These are phyloP conservation scores for Orestias chungarensis DNA, from an alignment of 2,797 vertebrate species.

Conservation along the genomic window DNA sequence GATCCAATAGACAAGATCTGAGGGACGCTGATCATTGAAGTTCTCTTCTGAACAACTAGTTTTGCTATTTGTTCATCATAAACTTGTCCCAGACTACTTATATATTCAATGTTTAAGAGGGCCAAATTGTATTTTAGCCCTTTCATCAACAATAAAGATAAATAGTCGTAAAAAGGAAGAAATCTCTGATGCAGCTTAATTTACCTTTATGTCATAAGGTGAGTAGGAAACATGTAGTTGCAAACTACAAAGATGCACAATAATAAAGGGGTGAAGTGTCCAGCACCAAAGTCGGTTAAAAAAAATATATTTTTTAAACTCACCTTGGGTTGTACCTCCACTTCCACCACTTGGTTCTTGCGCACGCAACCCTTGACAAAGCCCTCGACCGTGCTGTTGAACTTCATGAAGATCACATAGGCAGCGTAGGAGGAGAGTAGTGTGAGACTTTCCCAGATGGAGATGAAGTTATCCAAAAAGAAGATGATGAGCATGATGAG, in stretches of 20 bases:
- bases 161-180: not conserved
- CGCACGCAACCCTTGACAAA: conserved; percentile 86
- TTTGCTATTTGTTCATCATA: conserved; percentile 18
- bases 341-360: conserved; percentile 96
- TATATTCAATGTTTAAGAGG: conserved; percentile 19
- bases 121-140: not conserved
- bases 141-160: not conserved
- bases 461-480: conserved; percentile 97
- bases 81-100: conserved; percentile 1
- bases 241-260: not conserved
- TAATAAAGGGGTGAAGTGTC: not conserved
- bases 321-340: conserved; percentile 92
- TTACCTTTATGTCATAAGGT: not conserved
- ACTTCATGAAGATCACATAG: conserved; percentile 99
- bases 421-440: conserved; percentile 86
- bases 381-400: conserved; percentile 88
- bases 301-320: conserved; percentile 59
- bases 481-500: conserved; percentile 96
- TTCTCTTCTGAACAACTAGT: conserved; percentile 3
- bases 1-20: conserved; percentile 13
- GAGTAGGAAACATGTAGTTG: not conserved
- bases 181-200: not conserved
- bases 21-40: conserved; percentile 1
- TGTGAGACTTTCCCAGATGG: conserved; percentile 90
- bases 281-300: conserved; percentile 4